phyloP scores from a whole-genome alignment of 2,797 vertebrate species.

The Eleutherodactylus coqui region DNA sequence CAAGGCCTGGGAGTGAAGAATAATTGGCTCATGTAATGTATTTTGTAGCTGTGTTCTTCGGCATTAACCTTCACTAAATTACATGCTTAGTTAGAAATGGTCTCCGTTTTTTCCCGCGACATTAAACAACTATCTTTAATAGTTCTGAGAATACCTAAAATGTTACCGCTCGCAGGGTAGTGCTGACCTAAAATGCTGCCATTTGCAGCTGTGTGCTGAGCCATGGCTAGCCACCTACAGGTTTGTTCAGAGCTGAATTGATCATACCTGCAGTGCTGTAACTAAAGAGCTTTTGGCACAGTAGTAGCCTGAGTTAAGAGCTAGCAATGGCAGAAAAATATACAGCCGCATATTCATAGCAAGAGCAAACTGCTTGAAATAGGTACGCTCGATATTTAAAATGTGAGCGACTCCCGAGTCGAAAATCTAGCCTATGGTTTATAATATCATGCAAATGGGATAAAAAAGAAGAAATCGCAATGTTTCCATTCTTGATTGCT shows the following conservation, averaged over 20 bases:
- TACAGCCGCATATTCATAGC: not conserved
- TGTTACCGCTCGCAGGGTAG: conserved; percentile 62
- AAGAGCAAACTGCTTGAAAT: conserved; percentile 20
- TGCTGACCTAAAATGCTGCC: conserved; percentile 66
- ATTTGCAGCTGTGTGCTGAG: conserved; percentile 69
- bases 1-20: not conserved
- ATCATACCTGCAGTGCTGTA: conserved; percentile 58
- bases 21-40: conserved; percentile 1
- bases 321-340: conserved; percentile 52
- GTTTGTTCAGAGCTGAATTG: conserved; percentile 67
- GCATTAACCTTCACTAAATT: conserved; percentile 48
- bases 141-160: conserved; percentile 63
- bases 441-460: conserved; percentile 2
- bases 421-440: not conserved
- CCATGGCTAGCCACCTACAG: conserved; percentile 68
- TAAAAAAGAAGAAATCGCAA: not conserved
- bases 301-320: conserved; percentile 66
- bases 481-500: not conserved
- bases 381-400: not conserved
- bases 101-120: conserved; percentile 60
- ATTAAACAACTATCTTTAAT: conserved; percentile 63
- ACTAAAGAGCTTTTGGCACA: conserved; percentile 71
- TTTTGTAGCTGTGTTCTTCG: conserved; percentile 43
- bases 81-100: conserved; percentile 55
- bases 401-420: not conserved